Evolutionary conservation across 2,797 vertebrate genomes (phyloP).

Genomic region (Simalia tracyae): DNA sequence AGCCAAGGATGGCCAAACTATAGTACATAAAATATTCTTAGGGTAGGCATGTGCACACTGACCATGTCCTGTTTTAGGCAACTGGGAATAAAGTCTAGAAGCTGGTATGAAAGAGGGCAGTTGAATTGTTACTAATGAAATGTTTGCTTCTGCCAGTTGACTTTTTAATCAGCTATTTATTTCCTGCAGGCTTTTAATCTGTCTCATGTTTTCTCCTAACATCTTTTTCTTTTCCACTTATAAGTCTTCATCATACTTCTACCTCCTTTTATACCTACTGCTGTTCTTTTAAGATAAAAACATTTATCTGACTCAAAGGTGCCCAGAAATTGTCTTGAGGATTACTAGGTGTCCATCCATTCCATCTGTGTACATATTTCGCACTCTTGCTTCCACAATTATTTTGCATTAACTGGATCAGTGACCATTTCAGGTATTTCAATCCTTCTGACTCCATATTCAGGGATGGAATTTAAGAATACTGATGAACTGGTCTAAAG

Average conservation of each 20-base stretch:
- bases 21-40: neutral
- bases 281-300: neutral
- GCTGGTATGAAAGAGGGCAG: no score
- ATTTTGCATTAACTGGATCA: neutral
- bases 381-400: neutral
- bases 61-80: neutral
- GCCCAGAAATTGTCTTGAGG: neutral
- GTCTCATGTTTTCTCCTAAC: no score
- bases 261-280: neutral
- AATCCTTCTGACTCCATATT: neutral
- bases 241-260: neutral
- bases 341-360: neutral
- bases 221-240: neutral
- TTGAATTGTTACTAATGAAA: no score
- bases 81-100: neutral
- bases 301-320: neutral
- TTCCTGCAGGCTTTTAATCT: no score
- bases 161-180: no score
- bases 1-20: neutral
- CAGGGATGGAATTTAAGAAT: neutral
- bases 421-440: neutral
- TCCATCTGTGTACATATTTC: neutral
- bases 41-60: neutral
- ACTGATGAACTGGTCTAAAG: neutral
- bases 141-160: no score